phyloP scores from a whole-genome alignment of 1,140 invertebrate genomes.

The Saccostrea cuccullata region DNA sequence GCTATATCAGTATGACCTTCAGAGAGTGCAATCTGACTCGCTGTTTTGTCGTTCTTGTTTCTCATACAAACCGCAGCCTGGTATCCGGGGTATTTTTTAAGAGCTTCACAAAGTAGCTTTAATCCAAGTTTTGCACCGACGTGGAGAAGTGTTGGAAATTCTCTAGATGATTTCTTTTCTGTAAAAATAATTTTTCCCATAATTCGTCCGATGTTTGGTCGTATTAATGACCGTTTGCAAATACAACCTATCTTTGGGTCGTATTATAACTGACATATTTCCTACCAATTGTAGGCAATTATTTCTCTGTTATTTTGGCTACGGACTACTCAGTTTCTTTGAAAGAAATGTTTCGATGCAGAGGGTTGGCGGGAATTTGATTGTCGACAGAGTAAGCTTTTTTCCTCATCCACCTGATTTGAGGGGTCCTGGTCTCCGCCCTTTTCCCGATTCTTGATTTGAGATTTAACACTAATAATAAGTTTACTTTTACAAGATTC shows the following conservation, averaged over 20 bases:
- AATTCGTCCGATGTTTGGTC: no score
- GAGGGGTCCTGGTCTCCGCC: neutral
- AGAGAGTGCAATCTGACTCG: neutral
- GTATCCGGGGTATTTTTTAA: slow-evolving; percentile 8
- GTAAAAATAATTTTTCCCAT: neutral
- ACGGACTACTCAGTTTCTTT: no score
- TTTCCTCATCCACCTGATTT: neutral
- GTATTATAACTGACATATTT: no score
- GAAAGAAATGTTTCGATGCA: no score
- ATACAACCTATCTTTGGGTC: no score
- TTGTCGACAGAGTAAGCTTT: no score
- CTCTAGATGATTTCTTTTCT: neutral
- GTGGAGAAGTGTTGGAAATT: neutral
- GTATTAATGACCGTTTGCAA: no score
- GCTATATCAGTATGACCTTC: neutral
- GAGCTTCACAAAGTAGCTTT: neutral
- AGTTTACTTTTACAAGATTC: neutral
- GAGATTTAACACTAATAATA: neutral
- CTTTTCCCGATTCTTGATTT: neutral
- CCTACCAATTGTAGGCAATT: no score
- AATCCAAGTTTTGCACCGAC: slow-evolving; percentile 16
- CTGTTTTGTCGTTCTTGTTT: slow-evolving; percentile 8
- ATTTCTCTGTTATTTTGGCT: no score
- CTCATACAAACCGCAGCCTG: neutral
- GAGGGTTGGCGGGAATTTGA: no score